Evolutionary conservation across 92 coral and sea anemone species (phyloP), one percentile per base, ranked within the genome.

Genomic region (Blastomussa wellsi): DNA sequence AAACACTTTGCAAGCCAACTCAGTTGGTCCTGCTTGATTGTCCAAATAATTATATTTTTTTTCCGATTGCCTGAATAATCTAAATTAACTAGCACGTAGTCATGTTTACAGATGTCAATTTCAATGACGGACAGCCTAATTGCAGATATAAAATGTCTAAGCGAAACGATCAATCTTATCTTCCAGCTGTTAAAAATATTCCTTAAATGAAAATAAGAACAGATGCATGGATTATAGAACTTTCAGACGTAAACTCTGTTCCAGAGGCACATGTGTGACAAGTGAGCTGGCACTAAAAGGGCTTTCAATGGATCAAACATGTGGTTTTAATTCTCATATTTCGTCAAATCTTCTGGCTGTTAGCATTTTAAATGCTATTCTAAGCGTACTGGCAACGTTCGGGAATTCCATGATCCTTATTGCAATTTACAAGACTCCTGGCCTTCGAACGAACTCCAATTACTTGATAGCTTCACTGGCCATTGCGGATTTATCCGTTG

Each of bases 391-490:
- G 41, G 20, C 79, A 47, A 28, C 42, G 16, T 33, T 76, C 38
- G 89, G 92, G 2, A 89, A 89, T 71, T 67, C 84, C 6, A 59
- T 85, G 35, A 88, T 89, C 13, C 79, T 89, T 67, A 26, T 73
- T 13, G 89, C 85, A 24, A 85, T 89, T 35, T 79, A 44, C 31
- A 80, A 66, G 47, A 65, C 86, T 3, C 76, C 44, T 24, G 41
- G 59, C 28, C 51, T 86, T 4, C 85, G 74, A 11, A 86, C 89
- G 5, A 32, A 65, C 44, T 86, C 89, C 17, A 86, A 92, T 77
- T 78, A 72, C 26, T 80, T 86, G 38, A 89, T 92, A 26, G 81
- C 89, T 4, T 92, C 95, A 3, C 89, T 92, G 4, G 95, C 95
- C 0, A 47, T 73, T 15, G 95, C 93, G 0, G 95, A 92, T 72